Evolutionary conservation across 2,113 vertebrate genomes (phyloP), one percentile per base, ranked within the genome.

Genomic region (Blennius ocellaris): DNA sequence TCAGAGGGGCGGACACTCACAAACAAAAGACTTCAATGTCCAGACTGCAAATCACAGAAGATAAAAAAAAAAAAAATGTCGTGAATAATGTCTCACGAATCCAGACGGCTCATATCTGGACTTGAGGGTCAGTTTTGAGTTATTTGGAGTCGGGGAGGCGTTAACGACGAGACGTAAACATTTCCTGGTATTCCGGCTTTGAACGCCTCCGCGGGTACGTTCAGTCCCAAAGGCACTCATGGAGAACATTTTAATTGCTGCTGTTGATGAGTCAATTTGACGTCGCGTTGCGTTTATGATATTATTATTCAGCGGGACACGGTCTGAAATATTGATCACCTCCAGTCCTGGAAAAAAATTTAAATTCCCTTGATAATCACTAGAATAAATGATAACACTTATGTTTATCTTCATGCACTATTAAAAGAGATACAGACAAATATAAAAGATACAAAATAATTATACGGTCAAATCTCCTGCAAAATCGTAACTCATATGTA

Each of bases 231-330:
- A 44, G 21, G 10, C 83, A 76, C 58, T 83, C 81, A 86, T 78
- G 87, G 63, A 81, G 81, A 89, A 88, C 77, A 89, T 75, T 90
- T 87, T 90, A 90, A 89, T 90, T 85, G 73, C 67, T 65, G 52
- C 49, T 12, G 14, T 41, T 74, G 48, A 63, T 30, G 68, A 21
- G 57, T 65, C 50, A 59, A 6, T 44, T 55, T 56, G 51, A 82
- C 47, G 43, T 64, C 49, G 49, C 15, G 21, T 47, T 36, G 67
- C 17, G 47, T 75, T 37, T 14, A 30, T 41, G 17, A 52, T 50
- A 30, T 40, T 45, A 9, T 56, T 44, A 40, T n/a, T 50, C 54
- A 6, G 38, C 14, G 6, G n/a, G 1, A 14, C 59, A 73, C 49
- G 41, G 47, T 16, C 57, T 30, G 21, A 30, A 30, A 30, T 30